A percentile compares a stretch with the other conserved stretches of the same genome.
phyloP scores from a whole-genome alignment of 2,113 vertebrate genomes.

The Tetrao urogallus region DNA sequence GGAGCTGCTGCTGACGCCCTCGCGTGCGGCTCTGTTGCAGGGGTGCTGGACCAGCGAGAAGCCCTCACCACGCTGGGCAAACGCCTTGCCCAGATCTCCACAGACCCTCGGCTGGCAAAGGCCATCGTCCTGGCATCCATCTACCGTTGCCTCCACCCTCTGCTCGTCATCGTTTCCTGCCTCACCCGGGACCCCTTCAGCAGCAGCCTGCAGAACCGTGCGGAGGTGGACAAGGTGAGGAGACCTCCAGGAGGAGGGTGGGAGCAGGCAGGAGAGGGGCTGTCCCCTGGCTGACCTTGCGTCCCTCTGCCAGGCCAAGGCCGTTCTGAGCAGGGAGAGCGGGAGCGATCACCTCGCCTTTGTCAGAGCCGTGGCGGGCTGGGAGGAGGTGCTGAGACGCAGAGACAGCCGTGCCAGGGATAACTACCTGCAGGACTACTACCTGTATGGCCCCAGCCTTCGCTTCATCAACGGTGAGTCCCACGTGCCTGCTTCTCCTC shows the following conservation, averaged over 20 bases:
- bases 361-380: conserved; percentile 85
- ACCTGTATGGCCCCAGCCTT: conserved; percentile 85
- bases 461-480: conserved; percentile 91
- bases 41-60: conserved; percentile 89
- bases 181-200: conserved; percentile 95
- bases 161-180: conserved; percentile 90
- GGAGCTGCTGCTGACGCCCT: not conserved
- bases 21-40: conserved; percentile 64
- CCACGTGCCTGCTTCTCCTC: accelerated
- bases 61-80: conserved; percentile 89
- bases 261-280: accelerated
- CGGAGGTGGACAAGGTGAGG: conserved; percentile 86
- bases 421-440: conserved; percentile 82
- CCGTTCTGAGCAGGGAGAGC: conserved; percentile 82
- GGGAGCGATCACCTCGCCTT: conserved; percentile 92
- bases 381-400: conserved; percentile 83
- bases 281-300: accelerated
- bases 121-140: conserved; percentile 89
- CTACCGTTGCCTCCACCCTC: conserved; percentile 90
- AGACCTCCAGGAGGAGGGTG: accelerated
- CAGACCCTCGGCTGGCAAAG: conserved; percentile 94
- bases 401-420: conserved; percentile 80
- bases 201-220: conserved; percentile 92
- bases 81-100: conserved; percentile 89
- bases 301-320: conserved; percentile 82